A percentile compares a stretch with the other conserved stretches of the same genome.
Evolutionary conservation across 2,888 invertebrate genomes (phyloP).

Genomic region (Rhodophaea formosa): DNA sequence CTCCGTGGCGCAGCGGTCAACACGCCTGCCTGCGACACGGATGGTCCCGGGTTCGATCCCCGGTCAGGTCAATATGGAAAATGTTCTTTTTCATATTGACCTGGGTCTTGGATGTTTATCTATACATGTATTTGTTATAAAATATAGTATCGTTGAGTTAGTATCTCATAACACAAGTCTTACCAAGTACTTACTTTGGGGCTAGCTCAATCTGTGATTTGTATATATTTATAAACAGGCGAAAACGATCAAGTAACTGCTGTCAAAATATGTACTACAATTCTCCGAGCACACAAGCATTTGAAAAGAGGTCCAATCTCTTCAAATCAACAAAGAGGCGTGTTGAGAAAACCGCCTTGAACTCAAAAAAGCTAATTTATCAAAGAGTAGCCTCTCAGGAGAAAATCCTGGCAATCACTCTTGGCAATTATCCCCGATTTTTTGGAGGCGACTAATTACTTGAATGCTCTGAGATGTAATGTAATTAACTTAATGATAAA

Average conservation of each 20-base stretch:
- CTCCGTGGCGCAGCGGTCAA: too few relatives aligned
- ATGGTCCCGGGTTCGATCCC: too few relatives aligned
- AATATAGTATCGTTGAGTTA: too few relatives aligned
- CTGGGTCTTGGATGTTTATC: too few relatives aligned
- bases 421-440: conserved; percentile 71
- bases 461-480: conserved; percentile 66
- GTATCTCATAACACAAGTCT: too few relatives aligned
- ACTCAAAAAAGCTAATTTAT: conserved; percentile 51
- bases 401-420: conserved; percentile 72
- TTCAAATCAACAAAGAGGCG: conserved; percentile 15
- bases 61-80: too few relatives aligned
- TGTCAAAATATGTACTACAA: neutral
- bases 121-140: too few relatives aligned
- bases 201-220: too few relatives aligned
- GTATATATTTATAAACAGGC: too few relatives aligned
- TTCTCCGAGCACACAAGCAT: neutral
- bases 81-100: too few relatives aligned
- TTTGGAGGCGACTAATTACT: conserved; percentile 69
- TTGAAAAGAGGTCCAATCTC: neutral
- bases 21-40: too few relatives aligned
- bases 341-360: conserved; percentile 18
- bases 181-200: too few relatives aligned
- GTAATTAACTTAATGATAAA: conserved; percentile 74
- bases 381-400: conserved; percentile 58
- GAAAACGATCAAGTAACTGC: neutral